Conservation (phyloP, 2,888 invertebrate species). For the Sinodicranocentrus sp. region DNA sequence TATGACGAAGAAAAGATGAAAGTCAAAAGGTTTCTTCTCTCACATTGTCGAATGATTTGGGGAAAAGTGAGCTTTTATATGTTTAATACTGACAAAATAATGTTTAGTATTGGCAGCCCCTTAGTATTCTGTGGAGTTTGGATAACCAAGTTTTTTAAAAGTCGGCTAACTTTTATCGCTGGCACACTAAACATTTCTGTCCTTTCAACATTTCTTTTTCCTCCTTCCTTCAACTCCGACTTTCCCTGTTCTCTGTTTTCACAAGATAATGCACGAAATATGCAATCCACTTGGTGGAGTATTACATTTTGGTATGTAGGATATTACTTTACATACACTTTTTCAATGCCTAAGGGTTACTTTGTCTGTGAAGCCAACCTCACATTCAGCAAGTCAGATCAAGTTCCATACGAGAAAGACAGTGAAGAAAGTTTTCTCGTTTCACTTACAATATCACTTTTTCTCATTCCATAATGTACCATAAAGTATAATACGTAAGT, state of each 20-base stretch:
- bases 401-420: not conserved
- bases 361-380: too few species aligned
- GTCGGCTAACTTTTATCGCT: constrained; percentile 28
- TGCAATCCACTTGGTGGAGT: too few species aligned
- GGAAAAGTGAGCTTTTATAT: not conserved
- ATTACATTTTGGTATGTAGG: too few species aligned
- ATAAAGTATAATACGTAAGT: constrained; percentile 28
- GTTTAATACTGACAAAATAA: not conserved
- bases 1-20: constrained; percentile 26
- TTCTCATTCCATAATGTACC: constrained; percentile 28
- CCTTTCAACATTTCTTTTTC: constrained; percentile 14
- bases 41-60: constrained; percentile 14
- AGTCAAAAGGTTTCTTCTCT: constrained; percentile 25
- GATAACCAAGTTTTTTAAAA: not conserved
- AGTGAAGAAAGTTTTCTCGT: constrained; percentile 45
- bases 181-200: constrained; percentile 27
- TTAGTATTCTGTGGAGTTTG: constrained; percentile 1
- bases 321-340: too few species aligned
- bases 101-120: constrained; percentile 15
- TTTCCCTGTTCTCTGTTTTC: not conserved
- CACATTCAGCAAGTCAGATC: too few species aligned
- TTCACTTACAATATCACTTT: constrained; percentile 43
- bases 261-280: not conserved
- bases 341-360: too few species aligned
- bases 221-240: not conserved